Conservation (phyloP, 2,888 invertebrate genomes). For the Onthophagus sagittarius region DNA sequence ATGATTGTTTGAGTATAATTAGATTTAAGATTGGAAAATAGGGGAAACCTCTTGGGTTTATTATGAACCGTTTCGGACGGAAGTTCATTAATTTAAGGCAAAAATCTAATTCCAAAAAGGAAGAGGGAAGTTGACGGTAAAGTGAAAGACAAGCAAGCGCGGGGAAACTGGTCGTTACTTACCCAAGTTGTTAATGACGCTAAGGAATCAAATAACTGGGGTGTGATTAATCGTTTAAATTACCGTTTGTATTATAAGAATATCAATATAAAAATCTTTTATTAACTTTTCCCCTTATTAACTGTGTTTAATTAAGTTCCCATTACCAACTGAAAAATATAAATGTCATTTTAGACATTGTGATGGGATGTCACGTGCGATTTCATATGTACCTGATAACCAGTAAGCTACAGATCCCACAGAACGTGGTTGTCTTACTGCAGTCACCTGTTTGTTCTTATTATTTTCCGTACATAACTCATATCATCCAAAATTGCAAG, state of each 20-base stretch:
- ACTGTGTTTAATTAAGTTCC: too few species aligned
- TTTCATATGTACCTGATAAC: too few species aligned
- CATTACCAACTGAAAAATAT: too few species aligned
- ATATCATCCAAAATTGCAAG: too few species aligned
- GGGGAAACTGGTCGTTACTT: conserved; percentile 19
- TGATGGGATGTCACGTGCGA: too few species aligned
- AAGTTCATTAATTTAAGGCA: conserved; percentile 23
- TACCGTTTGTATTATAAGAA: background rate
- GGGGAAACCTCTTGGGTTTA: conserved; percentile 14
- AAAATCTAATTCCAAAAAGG: conserved; percentile 23
- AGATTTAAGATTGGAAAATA: background rate
- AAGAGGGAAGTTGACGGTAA: conserved; percentile 7
- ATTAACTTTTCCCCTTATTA: too few species aligned
- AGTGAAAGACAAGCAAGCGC: conserved; percentile 13
- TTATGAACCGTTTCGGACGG: conserved; percentile 17
- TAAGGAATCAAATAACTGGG: conserved; percentile 25
- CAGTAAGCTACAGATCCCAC: too few species aligned
- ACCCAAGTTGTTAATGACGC: conserved; percentile 24
- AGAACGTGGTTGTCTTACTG: too few species aligned
- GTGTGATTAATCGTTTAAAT: conserved; percentile 26
- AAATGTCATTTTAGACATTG: too few species aligned
- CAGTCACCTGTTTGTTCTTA: too few species aligned
- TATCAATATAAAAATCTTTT: background rate
- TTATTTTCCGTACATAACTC: too few species aligned
- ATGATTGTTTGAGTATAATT: background rate